These are phyloP conservation scores for Trochalopteron elliotii DNA, from an alignment of 2,113 vertebrate genomes.

Conservation along the genomic window DNA sequence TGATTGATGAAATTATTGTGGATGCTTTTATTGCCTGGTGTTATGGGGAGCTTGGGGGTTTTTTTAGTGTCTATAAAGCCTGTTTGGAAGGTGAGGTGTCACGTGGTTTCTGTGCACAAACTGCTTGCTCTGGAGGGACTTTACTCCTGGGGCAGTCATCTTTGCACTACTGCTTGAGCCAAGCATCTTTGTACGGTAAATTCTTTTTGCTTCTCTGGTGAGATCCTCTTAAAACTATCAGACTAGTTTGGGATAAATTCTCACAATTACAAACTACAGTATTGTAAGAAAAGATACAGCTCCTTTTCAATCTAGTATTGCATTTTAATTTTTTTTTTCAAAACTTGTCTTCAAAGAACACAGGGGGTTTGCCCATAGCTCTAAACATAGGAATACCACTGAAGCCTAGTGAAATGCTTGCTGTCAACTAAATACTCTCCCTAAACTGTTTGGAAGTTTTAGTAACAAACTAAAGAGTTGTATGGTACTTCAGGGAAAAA, in stretches of 20 bases:
- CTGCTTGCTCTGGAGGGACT: neutral
- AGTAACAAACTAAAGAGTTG: constrained; percentile 15
- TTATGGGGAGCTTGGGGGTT: neutral
- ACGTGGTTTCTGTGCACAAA: neutral
- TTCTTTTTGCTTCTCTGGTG: no score
- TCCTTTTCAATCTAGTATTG: no score
- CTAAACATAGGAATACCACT: neutral
- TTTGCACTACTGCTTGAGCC: constrained; percentile 57
- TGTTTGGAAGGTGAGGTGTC: constrained; percentile 21
- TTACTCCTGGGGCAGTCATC: neutral
- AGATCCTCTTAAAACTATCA: no score
- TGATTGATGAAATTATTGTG: no score
- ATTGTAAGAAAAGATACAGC: no score
- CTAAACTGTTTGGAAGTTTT: neutral
- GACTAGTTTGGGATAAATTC: no score
- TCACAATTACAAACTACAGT: no score
- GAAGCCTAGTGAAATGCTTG: neutral
- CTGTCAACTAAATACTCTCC: neutral
- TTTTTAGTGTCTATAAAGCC: neutral
- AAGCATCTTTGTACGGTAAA: constrained; percentile 47
- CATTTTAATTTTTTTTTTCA: no score
- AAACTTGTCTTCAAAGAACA: neutral
- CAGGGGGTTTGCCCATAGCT: neutral
- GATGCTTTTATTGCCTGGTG: no score
- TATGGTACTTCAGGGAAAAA: neutral